phyloP scores from a whole-genome alignment of 2,797 vertebrate genomes.

The Philypnodon macrostomus region DNA sequence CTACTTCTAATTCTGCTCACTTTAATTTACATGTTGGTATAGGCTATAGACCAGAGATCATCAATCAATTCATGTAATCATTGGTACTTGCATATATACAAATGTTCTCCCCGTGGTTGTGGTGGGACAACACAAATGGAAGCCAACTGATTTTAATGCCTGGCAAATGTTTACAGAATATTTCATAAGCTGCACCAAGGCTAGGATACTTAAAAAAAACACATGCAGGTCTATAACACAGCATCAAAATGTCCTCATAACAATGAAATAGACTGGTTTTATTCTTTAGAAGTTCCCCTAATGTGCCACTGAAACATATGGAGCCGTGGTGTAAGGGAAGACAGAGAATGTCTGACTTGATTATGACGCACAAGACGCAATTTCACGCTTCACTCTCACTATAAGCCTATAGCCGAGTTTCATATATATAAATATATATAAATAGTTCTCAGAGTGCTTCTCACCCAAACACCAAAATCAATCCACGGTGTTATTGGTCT shows the following conservation, averaged over 20 bases:
- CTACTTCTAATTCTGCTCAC: too few relatives aligned
- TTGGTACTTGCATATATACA: neutral
- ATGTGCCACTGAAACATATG: slow-evolving; percentile 25
- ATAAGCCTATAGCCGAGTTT: neutral
- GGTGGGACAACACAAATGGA: neutral
- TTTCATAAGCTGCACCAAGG: neutral
- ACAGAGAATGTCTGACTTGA: slow-evolving; percentile 42
- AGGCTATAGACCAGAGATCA: too few relatives aligned
- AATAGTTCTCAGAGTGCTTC: slow-evolving; percentile 21
- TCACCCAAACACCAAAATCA: slow-evolving; percentile 4
- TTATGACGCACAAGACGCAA: slow-evolving; percentile 52
- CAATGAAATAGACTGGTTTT: too few relatives aligned
- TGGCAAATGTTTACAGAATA: neutral
- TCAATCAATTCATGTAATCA: neutral
- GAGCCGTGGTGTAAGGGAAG: slow-evolving; percentile 47
- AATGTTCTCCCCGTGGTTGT: neutral
- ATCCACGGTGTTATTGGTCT: neutral
- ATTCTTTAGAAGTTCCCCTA: too few relatives aligned
- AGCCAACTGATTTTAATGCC: neutral
- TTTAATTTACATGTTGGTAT: too few relatives aligned
- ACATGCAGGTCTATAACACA: too few relatives aligned
- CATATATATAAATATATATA: too few relatives aligned
- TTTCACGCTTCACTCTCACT: slow-evolving; percentile 30
- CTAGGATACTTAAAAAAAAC: neutral
- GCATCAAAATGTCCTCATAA: too few relatives aligned